Evolutionary conservation across 2,797 vertebrate genomes (phyloP).

Genomic region (Philypnodon macrostomus): DNA sequence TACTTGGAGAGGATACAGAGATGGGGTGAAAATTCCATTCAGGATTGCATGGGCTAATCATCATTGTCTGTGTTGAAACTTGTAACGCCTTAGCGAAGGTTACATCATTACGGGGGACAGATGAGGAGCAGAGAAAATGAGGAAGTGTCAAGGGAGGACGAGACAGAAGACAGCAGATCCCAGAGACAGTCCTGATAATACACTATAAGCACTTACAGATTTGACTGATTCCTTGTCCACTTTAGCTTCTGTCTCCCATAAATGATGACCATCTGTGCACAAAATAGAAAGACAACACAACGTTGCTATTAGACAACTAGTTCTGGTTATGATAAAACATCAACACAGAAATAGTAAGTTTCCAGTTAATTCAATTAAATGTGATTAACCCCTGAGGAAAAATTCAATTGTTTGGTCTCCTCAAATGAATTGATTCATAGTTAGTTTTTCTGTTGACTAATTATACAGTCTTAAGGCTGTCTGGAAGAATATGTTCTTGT

Average conservation of each 20-base stretch:
- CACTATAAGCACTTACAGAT: conserved; percentile 90
- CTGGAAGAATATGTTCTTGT: too few relatives aligned
- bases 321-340: too few relatives aligned
- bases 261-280: conserved; percentile 89
- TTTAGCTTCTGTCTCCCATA: conserved; percentile 97
- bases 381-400: too few relatives aligned
- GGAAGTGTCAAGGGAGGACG: conserved; percentile 39
- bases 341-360: too few relatives aligned
- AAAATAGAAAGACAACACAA: not conserved
- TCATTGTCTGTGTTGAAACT: conserved; percentile 45
- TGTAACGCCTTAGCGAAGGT: conserved; percentile 69
- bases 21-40: conserved; percentile 73
- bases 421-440: too few relatives aligned
- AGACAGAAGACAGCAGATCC: conserved; percentile 30
- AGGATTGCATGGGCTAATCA: conserved; percentile 73
- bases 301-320: too few relatives aligned
- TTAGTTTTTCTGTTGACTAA: too few relatives aligned
- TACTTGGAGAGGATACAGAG: conserved; percentile 37
- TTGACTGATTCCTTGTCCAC: conserved; percentile 92
- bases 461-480: too few relatives aligned
- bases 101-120: conserved; percentile 73
- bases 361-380: too few relatives aligned
- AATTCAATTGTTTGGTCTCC: too few relatives aligned
- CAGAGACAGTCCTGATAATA: conserved; percentile 12
- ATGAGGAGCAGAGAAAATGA: conserved; percentile 51